These are phyloP conservation scores for Psittacula derbiana DNA, from an alignment of 2,797 vertebrate genomes.

Conservation along the genomic window DNA sequence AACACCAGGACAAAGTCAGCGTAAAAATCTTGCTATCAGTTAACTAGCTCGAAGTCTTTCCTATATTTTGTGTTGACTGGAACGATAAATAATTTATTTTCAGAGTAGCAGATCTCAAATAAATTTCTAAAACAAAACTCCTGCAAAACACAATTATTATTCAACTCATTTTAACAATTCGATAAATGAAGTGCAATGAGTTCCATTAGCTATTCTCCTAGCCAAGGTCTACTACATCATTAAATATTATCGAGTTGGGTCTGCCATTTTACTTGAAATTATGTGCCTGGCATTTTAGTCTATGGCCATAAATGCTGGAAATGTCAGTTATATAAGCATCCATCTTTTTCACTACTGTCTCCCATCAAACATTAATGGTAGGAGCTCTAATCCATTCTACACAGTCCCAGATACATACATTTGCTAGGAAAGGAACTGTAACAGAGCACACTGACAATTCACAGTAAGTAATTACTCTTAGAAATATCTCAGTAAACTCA, in stretches of 20 bases:
- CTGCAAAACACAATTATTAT: constrained; percentile 46
- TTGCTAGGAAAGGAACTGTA: constrained; percentile 54
- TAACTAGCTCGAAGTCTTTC: neutral
- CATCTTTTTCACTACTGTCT: constrained; percentile 74
- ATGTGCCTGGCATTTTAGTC: constrained; percentile 77
- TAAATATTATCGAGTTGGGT: constrained; percentile 77
- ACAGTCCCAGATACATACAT: constrained; percentile 60
- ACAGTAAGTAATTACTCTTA: constrained; percentile 74
- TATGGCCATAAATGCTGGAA: constrained; percentile 73
- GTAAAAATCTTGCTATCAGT: neutral
- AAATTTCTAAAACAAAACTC: constrained; percentile 49
- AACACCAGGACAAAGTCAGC: neutral
- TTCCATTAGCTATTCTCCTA: constrained; percentile 54
- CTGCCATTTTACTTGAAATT: constrained; percentile 77
- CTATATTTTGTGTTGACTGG: neutral
- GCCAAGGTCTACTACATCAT: constrained; percentile 67
- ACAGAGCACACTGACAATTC: constrained; percentile 68
- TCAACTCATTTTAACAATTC: constrained; percentile 64
- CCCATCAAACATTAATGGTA: constrained; percentile 74
- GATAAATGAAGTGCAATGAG: constrained; percentile 64
- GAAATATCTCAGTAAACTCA: constrained; percentile 76
- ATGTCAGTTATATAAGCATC: constrained; percentile 76
- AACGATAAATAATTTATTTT: constrained; percentile 24
- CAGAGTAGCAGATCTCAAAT: neutral
- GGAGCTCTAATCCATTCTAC: constrained; percentile 71